phyloP scores from a whole-genome alignment of 2,888 invertebrate species.

The Rhaphigaster nebulosa region DNA sequence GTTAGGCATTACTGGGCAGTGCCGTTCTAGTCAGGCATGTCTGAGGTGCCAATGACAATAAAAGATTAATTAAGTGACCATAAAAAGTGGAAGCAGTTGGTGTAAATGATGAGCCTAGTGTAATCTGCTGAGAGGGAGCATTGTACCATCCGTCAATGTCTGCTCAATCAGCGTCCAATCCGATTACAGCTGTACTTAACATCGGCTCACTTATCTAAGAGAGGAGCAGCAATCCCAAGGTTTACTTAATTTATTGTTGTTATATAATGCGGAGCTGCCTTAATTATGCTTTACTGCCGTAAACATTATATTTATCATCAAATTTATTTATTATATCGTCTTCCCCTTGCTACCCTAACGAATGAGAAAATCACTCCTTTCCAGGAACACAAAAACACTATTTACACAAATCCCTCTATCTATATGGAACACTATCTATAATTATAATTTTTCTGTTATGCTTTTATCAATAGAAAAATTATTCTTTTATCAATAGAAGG shows the following conservation, averaged over 20 bases:
- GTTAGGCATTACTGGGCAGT: too few relatives aligned
- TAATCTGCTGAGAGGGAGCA: background rate
- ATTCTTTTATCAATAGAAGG: too few relatives aligned
- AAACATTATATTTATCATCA: too few relatives aligned
- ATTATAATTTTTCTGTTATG: too few relatives aligned
- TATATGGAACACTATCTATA: too few relatives aligned
- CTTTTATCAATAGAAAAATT: too few relatives aligned
- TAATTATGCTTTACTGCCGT: too few relatives aligned
- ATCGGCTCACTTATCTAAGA: background rate
- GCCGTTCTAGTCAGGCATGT: background rate
- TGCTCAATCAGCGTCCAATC: slow-evolving; percentile 27
- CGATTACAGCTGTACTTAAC: slow-evolving; percentile 34
- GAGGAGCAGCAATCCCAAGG: background rate
- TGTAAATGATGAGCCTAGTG: slow-evolving; percentile 12
- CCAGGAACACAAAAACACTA: too few relatives aligned
- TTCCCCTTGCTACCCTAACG: too few relatives aligned
- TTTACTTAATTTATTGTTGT: background rate
- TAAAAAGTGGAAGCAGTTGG: background rate
- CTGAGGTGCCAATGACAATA: background rate
- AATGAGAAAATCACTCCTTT: too few relatives aligned
- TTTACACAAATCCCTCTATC: too few relatives aligned
- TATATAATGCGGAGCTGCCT: background rate
- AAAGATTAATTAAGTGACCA: slow-evolving; percentile 15
- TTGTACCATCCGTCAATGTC: slow-evolving; percentile 19
- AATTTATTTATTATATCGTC: too few relatives aligned